phyloP scores from a whole-genome alignment of 2,888 invertebrate species.

The Scaptomyza tumidula region DNA sequence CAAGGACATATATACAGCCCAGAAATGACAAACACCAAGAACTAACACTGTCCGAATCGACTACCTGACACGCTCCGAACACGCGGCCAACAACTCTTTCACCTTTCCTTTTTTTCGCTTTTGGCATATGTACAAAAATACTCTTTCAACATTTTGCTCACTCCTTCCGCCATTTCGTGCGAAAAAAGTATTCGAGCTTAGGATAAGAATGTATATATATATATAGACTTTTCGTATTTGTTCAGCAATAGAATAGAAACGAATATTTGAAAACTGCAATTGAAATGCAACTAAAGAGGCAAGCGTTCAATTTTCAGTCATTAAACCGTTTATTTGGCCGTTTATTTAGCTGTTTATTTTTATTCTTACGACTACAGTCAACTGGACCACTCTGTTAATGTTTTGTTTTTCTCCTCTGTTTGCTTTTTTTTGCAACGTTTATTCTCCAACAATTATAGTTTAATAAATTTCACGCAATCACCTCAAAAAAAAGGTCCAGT shows the following conservation, averaged over 20 bases:
- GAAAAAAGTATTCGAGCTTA: constrained; percentile 51
- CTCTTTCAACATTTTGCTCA: constrained; percentile 17
- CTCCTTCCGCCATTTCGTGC: constrained; percentile 41
- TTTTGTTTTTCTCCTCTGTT: constrained; percentile 1
- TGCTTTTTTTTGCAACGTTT: constrained; percentile 19
- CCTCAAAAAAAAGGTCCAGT: constrained; percentile 42
- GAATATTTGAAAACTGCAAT: constrained; percentile 46
- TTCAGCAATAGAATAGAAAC: constrained; percentile 24
- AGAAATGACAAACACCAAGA: not conserved
- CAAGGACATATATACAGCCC: constrained; percentile 34
- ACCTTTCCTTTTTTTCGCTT: not conserved
- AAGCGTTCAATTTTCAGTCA: constrained; percentile 33
- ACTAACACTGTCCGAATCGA: not conserved
- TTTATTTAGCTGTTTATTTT: constrained; percentile 54
- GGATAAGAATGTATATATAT: constrained; percentile 30
- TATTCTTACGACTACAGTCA: constrained; percentile 45
- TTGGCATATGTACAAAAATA: constrained; percentile 5
- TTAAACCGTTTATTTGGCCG: constrained; percentile 44
- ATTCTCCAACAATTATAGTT: constrained; percentile 52
- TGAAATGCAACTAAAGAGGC: constrained; percentile 43
- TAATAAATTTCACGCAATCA: constrained; percentile 51
- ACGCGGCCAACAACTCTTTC: constrained; percentile 66
- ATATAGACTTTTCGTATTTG: constrained; percentile 21
- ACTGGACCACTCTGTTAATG: constrained; percentile 29
- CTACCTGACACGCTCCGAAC: constrained; percentile 74